Conservation (phyloP, 2,113 vertebrate species). For the Crotalus helleri region DNA sequence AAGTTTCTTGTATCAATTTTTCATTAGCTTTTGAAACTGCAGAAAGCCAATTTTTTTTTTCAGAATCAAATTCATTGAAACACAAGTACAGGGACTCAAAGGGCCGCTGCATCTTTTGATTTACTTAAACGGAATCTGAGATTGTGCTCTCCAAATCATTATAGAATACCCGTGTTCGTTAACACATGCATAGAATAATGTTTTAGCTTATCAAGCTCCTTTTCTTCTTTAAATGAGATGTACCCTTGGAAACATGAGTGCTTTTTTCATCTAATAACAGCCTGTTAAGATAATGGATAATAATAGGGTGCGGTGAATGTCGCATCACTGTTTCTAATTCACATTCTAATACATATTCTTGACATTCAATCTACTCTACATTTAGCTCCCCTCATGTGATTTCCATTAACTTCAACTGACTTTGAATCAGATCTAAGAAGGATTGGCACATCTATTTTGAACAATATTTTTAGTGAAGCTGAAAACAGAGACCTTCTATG, state of each 20-base stretch:
- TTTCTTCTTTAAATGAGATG: constrained; percentile 12
- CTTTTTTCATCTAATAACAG: constrained; percentile 32
- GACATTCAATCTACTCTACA: constrained; percentile 23
- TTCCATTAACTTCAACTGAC: constrained; percentile 26
- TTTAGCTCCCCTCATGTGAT: constrained; percentile 11
- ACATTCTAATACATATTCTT: constrained; percentile 29
- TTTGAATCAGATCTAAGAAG: constrained; percentile 15
- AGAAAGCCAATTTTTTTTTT: not conserved
- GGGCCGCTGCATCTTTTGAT: not conserved
- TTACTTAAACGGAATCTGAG: not conserved
- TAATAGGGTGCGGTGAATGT: constrained; percentile 12
- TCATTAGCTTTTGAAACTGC: not conserved
- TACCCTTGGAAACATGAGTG: constrained; percentile 24
- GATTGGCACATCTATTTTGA: not conserved
- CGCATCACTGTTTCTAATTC: constrained; percentile 30
- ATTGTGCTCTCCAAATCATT: not conserved
- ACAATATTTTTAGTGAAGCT: not conserved
- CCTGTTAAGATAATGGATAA: constrained; percentile 27
- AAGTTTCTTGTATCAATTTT: not conserved
- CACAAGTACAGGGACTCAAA: not conserved
- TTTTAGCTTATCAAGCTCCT: not conserved
- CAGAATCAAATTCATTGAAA: not conserved
- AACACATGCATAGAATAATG: not conserved
- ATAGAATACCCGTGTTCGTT: not conserved
- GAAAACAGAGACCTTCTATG: not conserved